Conservation (phyloP, 2,888 invertebrate species). For the Macaria notata region DNA sequence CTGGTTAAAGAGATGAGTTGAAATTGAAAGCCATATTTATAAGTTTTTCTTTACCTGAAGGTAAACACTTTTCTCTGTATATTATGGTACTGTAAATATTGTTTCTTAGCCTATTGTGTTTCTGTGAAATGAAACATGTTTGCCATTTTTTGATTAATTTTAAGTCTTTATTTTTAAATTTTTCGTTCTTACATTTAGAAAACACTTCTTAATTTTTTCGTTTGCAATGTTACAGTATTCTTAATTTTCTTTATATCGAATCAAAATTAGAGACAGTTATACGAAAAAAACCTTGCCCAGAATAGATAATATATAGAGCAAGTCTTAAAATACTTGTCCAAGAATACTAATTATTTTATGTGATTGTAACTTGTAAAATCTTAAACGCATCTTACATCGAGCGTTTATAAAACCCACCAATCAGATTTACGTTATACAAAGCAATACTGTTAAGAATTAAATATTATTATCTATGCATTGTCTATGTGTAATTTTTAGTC, state of each 20-base stretch:
- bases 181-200: constrained; percentile 14
- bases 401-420: constrained; percentile 49
- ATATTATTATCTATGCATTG: no score
- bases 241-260: constrained; percentile 1
- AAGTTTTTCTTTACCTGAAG: constrained; percentile 2
- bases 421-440: constrained; percentile 18
- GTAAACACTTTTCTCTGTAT: constrained; percentile 48
- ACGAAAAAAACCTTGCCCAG: no score
- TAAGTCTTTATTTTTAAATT: constrained; percentile 34
- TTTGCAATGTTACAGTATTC: constrained; percentile 6
- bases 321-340: no score
- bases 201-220: neutral
- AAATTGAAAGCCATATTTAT: no score
- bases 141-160: constrained; percentile 59
- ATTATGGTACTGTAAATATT: constrained; percentile 68
- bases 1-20: no score
- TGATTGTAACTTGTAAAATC: no score
- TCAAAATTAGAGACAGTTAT: no score
- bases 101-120: constrained; percentile 54
- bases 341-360: no score
- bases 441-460: no score
- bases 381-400: no score
- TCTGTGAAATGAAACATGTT: constrained; percentile 41
- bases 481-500: no score
- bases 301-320: no score